Evolutionary conservation across 2,797 vertebrate species (phyloP).

Genomic region (Poecilia picta): DNA sequence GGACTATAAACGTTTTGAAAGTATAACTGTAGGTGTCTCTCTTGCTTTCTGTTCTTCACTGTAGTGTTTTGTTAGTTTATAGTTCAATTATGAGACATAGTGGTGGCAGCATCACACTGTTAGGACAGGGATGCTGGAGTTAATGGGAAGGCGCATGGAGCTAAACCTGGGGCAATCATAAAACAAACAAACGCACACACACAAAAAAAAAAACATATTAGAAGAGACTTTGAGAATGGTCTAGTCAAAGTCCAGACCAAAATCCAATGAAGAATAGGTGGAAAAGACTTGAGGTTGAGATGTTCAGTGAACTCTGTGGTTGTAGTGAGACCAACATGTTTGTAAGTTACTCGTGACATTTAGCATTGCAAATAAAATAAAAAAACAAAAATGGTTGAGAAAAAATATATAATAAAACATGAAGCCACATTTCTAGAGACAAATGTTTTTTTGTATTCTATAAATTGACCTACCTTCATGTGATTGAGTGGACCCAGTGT

Average conservation of each 20-base stretch:
- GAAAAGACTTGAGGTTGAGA: background rate
- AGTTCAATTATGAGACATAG: background rate
- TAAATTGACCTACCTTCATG: slow-evolving; percentile 74
- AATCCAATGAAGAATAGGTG: background rate
- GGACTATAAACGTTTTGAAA: background rate
- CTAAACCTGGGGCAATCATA: background rate
- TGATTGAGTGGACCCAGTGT: slow-evolving; percentile 57
- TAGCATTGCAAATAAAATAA: background rate
- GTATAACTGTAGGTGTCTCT: background rate
- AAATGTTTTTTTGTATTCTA: background rate
- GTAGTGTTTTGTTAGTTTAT: background rate
- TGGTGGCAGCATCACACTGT: no score
- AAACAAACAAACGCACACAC: background rate
- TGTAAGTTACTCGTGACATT: background rate
- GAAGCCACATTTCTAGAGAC: background rate
- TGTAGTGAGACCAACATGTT: background rate
- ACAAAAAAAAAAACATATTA: background rate
- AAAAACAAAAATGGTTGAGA: background rate
- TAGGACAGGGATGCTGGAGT: background rate
- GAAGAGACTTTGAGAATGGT: background rate
- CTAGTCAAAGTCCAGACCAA: background rate
- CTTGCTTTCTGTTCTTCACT: background rate
- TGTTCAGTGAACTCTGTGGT: background rate
- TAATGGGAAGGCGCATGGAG: background rate
- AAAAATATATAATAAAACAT: background rate